Base-by-base conservation (phyloP, 2,797 vertebrate genomes). In the Haliaeetus albicilla region DNA sequence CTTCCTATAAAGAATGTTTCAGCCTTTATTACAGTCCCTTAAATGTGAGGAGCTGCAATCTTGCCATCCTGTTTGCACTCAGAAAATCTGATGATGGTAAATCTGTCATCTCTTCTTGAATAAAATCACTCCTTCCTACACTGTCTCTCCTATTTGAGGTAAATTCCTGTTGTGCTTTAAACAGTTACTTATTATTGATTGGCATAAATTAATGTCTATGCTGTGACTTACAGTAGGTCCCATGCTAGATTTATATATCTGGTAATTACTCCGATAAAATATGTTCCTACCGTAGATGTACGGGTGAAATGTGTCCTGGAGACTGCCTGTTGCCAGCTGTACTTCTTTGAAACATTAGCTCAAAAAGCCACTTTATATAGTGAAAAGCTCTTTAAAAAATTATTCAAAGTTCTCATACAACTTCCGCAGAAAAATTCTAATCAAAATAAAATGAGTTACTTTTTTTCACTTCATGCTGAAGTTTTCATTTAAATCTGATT, bases 121-220 rank as follows among this genome's bases (percentile, higher is more conserved):
- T 85, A 91, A 97, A 92, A 96, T 69, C 51, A 76, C 73, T 89
- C 59, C 92, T 95, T 95, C 81, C 53, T 94, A 87, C 82, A 81
- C 79, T 97, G 86, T 90, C 65, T 95, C 84, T 95, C 80, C 85
- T 96, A 90, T 84, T 88, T 95, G 84, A 84, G 90, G 78, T 89
- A 97, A 97, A 97, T 96, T 97, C 84, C 53, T 95, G 83, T 49
- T 49, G 59, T 92, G 71, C 83, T 97, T 96, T 92, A 91, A 95
- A 84, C 43, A 79, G 85, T 84, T 93, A 85, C 79, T 87, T 83
- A 67, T 90, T 95, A 87, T 53, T 94, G 95, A 96, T 95, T 95
- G 95, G 89, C 79, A 96, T 88, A 95, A 96, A 84, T 89, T 81
- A 95, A 93, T 67, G n/a, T 71, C 79, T 94, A 57, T 91, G 85